A percentile compares a stretch with the other conserved stretches of the same genome.
These are phyloP conservation scores for Caenorhabditis sp. DNA, from an alignment of 2,888 invertebrate species.

Conservation along the genomic window DNA sequence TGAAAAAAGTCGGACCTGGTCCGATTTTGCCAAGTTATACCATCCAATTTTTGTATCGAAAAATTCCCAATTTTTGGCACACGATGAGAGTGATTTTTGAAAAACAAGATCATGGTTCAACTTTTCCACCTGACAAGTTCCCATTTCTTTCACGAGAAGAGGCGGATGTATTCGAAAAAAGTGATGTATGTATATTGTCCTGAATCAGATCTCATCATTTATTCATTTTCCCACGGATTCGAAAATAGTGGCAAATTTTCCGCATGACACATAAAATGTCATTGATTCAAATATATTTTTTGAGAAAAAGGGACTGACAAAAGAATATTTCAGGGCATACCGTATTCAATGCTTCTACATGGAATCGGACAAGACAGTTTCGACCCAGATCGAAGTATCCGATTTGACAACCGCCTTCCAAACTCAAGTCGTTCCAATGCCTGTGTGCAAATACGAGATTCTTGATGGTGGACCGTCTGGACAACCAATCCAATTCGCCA, in stretches of 20 bases:
- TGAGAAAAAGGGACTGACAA: background rate
- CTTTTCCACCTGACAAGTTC: background rate
- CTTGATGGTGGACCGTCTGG: slow-evolving; percentile 69
- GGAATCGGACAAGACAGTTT: slow-evolving; percentile 70
- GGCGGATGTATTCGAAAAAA: background rate
- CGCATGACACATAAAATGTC: background rate
- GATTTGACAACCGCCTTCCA: slow-evolving; percentile 70
- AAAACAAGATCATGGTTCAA: too few relatives aligned
- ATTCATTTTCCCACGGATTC: background rate
- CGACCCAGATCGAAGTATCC: slow-evolving; percentile 67
- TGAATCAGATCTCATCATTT: background rate
- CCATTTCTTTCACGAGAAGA: background rate
- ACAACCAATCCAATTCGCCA: slow-evolving; percentile 68
- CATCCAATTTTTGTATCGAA: background rate
- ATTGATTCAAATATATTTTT: background rate
- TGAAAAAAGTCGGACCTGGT: too few relatives aligned
- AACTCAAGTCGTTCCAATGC: slow-evolving; percentile 70
- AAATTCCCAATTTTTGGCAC: background rate
- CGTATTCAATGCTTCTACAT: slow-evolving; percentile 71
- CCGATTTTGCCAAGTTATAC: too few relatives aligned
- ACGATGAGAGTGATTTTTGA: too few relatives aligned
- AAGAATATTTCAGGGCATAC: slow-evolving; percentile 56
- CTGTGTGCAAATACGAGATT: slow-evolving; percentile 69
- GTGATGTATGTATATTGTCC: background rate
- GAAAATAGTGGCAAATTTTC: background rate